phyloP scores from a whole-genome alignment of 2,113 vertebrate genomes.

The Zootoca vivipara region DNA sequence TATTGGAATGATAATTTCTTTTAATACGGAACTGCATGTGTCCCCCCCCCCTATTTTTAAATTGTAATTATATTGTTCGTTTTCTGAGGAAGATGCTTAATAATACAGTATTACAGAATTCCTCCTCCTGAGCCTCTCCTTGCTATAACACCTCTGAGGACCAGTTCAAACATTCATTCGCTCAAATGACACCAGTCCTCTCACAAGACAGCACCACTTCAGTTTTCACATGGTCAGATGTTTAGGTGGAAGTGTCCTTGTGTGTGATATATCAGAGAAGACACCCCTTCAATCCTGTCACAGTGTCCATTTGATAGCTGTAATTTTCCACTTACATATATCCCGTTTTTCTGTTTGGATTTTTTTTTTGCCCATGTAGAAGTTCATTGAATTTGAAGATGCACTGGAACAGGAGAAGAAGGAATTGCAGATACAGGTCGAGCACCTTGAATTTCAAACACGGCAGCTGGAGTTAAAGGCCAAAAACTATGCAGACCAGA shows the following conservation, averaged over 20 bases:
- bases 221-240: neutral
- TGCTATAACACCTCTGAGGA: neutral
- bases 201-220: neutral
- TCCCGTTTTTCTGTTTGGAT: slow-evolving; percentile 1
- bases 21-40: too few species aligned
- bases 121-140: neutral
- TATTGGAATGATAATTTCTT: neutral
- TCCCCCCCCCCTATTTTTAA: neutral
- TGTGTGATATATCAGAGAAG: neutral
- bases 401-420: slow-evolving; percentile 97
- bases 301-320: neutral
- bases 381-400: slow-evolving; percentile 99
- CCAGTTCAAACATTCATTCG: neutral
- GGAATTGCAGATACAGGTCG: slow-evolving; percentile 92
- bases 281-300: neutral
- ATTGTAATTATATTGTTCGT: neutral
- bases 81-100: neutral
- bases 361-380: slow-evolving; percentile 72
- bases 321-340: neutral
- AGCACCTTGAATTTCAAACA: slow-evolving; percentile 91
- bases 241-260: neutral
- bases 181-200: neutral
- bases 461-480: slow-evolving; percentile 95
- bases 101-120: neutral
- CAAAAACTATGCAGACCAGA: slow-evolving; percentile 95